phyloP scores from a whole-genome alignment of 1,140 invertebrate species.

The Lethocerus indicus region DNA sequence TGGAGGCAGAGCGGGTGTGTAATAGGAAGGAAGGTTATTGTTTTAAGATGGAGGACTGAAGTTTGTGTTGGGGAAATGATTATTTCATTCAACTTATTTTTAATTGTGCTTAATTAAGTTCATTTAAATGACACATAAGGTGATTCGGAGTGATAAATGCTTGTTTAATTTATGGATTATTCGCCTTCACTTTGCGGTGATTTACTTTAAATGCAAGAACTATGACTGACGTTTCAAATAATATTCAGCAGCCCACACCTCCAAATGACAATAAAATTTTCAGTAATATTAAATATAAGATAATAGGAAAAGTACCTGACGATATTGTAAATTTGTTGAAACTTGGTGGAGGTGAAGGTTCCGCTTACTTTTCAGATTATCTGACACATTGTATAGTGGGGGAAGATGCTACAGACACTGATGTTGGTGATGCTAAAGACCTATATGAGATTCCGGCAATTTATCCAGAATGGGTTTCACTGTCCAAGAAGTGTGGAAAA shows the following conservation, averaged over 20 bases:
- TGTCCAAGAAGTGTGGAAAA: conserved; percentile 45
- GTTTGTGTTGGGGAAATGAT: too few relatives aligned
- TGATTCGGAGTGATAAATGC: too few relatives aligned
- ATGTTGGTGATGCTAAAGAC: conserved; percentile 69
- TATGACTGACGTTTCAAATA: too few relatives aligned
- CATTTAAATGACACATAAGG: too few relatives aligned
- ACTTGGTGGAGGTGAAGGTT: conserved; percentile 64
- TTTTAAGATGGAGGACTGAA: too few relatives aligned
- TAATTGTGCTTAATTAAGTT: too few relatives aligned
- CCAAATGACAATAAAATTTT: conserved; percentile 23
- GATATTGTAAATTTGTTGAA: conserved; percentile 57
- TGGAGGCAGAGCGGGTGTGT: too few relatives aligned
- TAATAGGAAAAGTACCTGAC: conserved; percentile 45
- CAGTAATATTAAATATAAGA: conserved; percentile 48
- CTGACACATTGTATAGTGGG: conserved; percentile 80
- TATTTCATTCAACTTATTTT: too few relatives aligned
- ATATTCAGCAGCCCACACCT: neutral
- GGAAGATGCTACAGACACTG: conserved; percentile 54
- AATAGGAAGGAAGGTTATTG: too few relatives aligned
- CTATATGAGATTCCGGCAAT: conserved; percentile 81
- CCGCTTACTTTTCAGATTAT: conserved; percentile 70
- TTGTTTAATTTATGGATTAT: too few relatives aligned
- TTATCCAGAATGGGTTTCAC: conserved; percentile 63
- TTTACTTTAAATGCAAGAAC: too few relatives aligned
- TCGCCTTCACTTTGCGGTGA: too few relatives aligned